Conservation (phyloP, 2,888 invertebrate genomes). For the Eristalinus aeneus region DNA sequence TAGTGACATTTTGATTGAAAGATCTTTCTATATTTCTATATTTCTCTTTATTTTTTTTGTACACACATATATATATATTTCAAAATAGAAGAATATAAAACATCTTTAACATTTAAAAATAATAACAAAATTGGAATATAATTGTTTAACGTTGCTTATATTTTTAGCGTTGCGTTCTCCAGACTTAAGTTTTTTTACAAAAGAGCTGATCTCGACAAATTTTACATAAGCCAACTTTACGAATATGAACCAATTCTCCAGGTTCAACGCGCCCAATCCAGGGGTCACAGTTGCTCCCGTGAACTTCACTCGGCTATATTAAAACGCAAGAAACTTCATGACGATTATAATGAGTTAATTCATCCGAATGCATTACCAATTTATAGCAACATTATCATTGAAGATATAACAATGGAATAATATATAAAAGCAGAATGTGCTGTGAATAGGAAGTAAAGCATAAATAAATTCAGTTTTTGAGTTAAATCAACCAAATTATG, state of each 20-base stretch:
- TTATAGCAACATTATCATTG: slow-evolving; percentile 27
- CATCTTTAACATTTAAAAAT: neutral
- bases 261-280: slow-evolving; percentile 76
- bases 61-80: too few species aligned
- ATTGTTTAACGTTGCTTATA: neutral
- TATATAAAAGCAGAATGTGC: neutral
- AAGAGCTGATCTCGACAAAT: slow-evolving; percentile 76
- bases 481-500: slow-evolving; percentile 30
- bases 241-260: slow-evolving; percentile 77
- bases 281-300: slow-evolving; percentile 76
- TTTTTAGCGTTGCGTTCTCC: slow-evolving; percentile 75
- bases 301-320: slow-evolving; percentile 74
- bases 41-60: too few species aligned
- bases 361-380: slow-evolving; percentile 25
- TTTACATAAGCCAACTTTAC: slow-evolving; percentile 76
- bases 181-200: slow-evolving; percentile 74
- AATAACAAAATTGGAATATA: neutral
- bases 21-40: too few species aligned
- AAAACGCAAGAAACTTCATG: slow-evolving; percentile 75
- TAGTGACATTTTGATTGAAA: too few species aligned
- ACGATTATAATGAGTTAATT: slow-evolving; percentile 63
- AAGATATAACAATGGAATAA: slow-evolving; percentile 55
- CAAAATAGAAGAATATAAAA: too few species aligned
- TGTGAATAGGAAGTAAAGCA: neutral
- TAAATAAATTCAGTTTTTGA: slow-evolving; percentile 16